Percentiles rank a stretch among this genome's conserved stretches.
Conservation (phyloP, 2,113 vertebrate genomes). For the Menura novaehollandiae region DNA sequence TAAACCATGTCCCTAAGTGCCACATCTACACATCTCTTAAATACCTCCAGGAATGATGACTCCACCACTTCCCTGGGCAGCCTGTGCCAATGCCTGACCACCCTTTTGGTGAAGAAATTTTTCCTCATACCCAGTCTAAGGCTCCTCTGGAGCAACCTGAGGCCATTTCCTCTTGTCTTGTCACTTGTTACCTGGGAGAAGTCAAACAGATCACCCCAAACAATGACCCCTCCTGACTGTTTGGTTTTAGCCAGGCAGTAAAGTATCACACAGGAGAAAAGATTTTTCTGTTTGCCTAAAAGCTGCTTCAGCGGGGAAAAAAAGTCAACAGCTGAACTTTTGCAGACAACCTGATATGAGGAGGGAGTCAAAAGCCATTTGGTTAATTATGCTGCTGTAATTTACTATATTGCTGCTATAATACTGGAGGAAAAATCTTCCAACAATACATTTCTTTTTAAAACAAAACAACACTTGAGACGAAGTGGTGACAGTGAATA, state of each 20-base stretch:
- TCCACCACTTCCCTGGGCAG: not conserved
- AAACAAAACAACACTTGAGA: not conserved
- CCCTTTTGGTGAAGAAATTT: not conserved
- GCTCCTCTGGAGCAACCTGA: not conserved
- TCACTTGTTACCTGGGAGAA: not conserved
- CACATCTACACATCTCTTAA: not conserved
- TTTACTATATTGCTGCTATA: not conserved
- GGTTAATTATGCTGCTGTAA: not conserved
- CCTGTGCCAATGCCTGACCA: not conserved
- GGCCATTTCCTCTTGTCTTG: not conserved
- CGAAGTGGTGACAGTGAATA: not conserved
- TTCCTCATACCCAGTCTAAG: not conserved
- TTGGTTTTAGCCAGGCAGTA: not conserved
- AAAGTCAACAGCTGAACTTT: not conserved
- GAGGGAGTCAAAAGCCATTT: not conserved
- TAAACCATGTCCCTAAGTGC: not conserved
- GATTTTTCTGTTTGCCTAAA: not conserved
- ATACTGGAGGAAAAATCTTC: not conserved
- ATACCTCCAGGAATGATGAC: not conserved
- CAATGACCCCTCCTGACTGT: not conserved
- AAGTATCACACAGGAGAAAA: not conserved
- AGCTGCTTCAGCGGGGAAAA: not conserved
- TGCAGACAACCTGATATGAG: not conserved
- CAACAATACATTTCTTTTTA: not conserved
- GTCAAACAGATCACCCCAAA: not conserved